Percentiles rank a stretch among this genome's conserved stretches.
phyloP scores from a whole-genome alignment of 2,888 invertebrate species.

The Alloscopus bannaensis region DNA sequence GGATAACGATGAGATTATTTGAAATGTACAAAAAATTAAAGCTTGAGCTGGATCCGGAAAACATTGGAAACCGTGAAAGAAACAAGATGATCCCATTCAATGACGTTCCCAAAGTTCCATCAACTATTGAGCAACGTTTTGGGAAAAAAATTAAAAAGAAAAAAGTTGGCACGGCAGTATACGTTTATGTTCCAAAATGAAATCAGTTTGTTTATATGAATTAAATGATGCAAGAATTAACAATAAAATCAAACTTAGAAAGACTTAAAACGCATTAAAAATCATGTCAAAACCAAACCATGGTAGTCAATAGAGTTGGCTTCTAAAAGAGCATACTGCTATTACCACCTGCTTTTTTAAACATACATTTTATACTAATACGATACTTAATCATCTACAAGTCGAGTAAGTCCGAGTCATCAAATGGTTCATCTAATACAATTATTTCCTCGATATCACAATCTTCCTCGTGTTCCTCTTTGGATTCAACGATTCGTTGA shows the following conservation, averaged over 20 bases:
- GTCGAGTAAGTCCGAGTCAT: neutral
- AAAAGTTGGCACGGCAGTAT: neutral
- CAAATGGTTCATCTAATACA: conserved; percentile 1
- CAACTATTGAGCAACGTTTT: too few relatives aligned
- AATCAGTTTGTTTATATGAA: too few relatives aligned
- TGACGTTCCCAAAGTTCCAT: conserved; percentile 23
- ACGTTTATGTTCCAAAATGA: too few relatives aligned
- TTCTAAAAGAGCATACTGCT: too few relatives aligned
- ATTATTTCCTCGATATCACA: conserved; percentile 20
- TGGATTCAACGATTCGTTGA: neutral
- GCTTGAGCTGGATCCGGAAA: neutral
- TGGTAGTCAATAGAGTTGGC: too few relatives aligned
- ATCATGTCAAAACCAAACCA: too few relatives aligned
- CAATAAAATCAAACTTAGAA: too few relatives aligned
- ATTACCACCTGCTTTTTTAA: too few relatives aligned
- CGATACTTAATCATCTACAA: conserved; percentile 6
- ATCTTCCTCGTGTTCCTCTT: neutral
- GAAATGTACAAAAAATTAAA: conserved; percentile 16
- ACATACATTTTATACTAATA: neutral
- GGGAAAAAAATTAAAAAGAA: too few relatives aligned
- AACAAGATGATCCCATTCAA: neutral
- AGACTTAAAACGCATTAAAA: too few relatives aligned
- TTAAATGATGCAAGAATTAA: too few relatives aligned
- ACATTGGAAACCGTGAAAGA: neutral
- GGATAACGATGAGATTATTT: conserved; percentile 15